phyloP scores from a whole-genome alignment of 2,797 vertebrate species.

The Diceros bicornis region DNA sequence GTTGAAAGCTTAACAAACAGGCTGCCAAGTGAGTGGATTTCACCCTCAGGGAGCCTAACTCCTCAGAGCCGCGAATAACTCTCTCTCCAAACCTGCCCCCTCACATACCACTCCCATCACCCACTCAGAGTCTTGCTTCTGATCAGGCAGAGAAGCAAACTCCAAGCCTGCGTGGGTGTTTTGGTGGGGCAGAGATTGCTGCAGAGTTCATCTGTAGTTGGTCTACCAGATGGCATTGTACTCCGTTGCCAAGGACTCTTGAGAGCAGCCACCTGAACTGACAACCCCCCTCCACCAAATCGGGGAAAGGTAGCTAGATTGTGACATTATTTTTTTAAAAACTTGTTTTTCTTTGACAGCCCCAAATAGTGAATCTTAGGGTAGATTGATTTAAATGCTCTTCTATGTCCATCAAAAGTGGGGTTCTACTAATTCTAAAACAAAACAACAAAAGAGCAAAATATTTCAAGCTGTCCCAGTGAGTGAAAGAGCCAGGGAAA shows the following conservation, averaged over 20 bases:
- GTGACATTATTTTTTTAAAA: neutral
- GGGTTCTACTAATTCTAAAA: neutral
- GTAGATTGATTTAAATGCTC: neutral
- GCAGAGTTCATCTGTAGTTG: neutral
- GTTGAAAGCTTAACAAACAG: neutral
- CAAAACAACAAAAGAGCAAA: neutral
- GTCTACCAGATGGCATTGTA: neutral
- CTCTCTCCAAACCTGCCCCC: neutral
- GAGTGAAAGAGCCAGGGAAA: neutral
- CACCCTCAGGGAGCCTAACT: neutral
- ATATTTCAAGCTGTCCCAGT: neutral
- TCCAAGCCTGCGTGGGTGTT: neutral
- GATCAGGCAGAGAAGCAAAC: neutral
- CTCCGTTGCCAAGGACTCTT: neutral
- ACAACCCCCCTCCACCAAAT: neutral
- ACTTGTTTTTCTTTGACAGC: neutral
- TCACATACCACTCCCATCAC: fast-evolving
- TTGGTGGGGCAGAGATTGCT: no score
- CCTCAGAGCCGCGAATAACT: fast-evolving
- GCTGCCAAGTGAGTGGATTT: neutral
- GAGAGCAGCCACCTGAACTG: neutral
- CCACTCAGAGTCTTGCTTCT: neutral
- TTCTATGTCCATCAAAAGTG: neutral
- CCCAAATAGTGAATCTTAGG: neutral
- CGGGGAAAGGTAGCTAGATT: neutral